phyloP scores from a whole-genome alignment of 2,888 invertebrate genomes.

The Zhengitettix transpicula region DNA sequence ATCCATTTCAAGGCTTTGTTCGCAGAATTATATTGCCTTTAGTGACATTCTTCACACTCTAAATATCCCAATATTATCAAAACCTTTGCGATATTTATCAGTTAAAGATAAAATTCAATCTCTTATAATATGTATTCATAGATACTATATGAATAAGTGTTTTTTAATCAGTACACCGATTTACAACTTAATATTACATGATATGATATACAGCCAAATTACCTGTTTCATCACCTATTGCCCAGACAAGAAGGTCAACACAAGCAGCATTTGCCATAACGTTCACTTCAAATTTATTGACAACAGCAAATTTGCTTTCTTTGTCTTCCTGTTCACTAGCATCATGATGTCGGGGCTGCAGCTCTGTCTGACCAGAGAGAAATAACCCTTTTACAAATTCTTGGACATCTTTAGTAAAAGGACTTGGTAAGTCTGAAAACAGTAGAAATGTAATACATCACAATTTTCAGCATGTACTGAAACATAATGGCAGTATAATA shows the following conservation, averaged over 20 bases:
- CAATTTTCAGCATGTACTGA: no score
- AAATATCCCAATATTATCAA: no score
- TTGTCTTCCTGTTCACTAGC: constrained; percentile 67
- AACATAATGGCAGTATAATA: no score
- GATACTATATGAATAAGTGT: no score
- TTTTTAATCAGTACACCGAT: no score
- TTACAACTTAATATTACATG: no score
- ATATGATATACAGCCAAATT: constrained; percentile 16
- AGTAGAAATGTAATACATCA: not conserved
- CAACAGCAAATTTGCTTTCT: constrained; percentile 61
- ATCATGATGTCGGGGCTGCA: constrained; percentile 73
- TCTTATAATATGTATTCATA: no score
- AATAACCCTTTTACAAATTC: constrained; percentile 82
- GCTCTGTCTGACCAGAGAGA: constrained; percentile 80
- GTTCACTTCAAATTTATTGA: constrained; percentile 84
- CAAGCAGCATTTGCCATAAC: constrained; percentile 96
- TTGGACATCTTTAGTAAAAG: constrained; percentile 84
- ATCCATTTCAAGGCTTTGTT: no score
- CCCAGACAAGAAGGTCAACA: constrained; percentile 94
- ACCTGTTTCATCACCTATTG: constrained; percentile 93
- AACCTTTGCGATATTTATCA: no score
- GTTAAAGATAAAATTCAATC: no score
- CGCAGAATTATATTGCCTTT: no score
- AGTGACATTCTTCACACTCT: no score
- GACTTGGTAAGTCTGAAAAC: constrained; percentile 54